A percentile compares a stretch with the other conserved stretches of the same genome.
These are phyloP conservation scores for Desmodus rotundus DNA, from an alignment of 2,113 vertebrate genomes.

Conservation along the genomic window DNA sequence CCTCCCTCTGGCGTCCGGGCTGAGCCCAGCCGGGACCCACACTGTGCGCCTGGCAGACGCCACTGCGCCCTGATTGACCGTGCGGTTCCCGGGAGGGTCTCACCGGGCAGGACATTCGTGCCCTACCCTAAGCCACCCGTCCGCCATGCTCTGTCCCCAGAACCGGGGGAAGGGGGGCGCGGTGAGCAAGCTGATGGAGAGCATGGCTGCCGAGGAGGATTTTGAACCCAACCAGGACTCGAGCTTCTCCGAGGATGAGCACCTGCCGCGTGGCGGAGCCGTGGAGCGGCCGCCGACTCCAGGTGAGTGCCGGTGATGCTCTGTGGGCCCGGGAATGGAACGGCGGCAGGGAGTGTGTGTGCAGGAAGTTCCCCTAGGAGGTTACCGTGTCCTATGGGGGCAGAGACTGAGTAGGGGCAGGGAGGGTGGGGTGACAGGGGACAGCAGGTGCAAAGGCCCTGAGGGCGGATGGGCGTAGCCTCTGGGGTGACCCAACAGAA, in stretches of 20 bases:
- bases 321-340: rapidly evolving
- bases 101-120: background rate
- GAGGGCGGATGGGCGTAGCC: rapidly evolving
- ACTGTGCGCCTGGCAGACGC: rapidly evolving
- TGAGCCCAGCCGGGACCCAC: background rate
- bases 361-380: background rate
- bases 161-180: conserved; percentile 91
- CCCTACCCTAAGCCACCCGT: rapidly evolving
- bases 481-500: rapidly evolving
- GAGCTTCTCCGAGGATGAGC: conserved; percentile 98
- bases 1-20: background rate
- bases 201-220: conserved; percentile 98
- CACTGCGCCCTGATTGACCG: background rate
- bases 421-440: background rate
- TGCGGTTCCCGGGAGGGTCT: background rate
- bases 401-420: background rate
- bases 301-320: conserved; percentile 76
- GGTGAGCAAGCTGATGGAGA: conserved; percentile 97
- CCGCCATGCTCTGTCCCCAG: conserved; percentile 67
- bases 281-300: conserved; percentile 87
- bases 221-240: conserved; percentile 98
- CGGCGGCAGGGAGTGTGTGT: rapidly evolving
- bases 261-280: conserved; percentile 80
- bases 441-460: background rate
- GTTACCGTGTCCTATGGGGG: too few species aligned